phyloP scores from a whole-genome alignment of 1,140 invertebrate species.

The Scylla paramamosain region DNA sequence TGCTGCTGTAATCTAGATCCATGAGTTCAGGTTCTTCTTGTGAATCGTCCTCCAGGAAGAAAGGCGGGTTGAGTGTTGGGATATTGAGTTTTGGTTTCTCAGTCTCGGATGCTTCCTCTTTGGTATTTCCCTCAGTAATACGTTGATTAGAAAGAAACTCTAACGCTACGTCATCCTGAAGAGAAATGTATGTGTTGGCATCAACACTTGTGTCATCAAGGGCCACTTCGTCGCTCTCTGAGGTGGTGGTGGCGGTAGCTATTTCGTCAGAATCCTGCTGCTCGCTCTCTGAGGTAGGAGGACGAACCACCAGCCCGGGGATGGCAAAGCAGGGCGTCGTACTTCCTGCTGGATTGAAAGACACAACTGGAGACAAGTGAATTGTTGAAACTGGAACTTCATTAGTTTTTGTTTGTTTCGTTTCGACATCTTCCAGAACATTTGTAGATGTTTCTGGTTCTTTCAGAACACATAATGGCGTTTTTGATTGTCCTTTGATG shows the following conservation, averaged over 20 bases:
- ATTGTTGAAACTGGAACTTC: too few species aligned
- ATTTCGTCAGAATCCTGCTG: background rate
- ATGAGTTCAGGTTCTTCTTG: background rate
- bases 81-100: background rate
- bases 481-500: too few species aligned
- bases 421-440: too few species aligned
- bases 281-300: conserved; percentile 30
- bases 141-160: conserved; percentile 17
- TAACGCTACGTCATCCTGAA: conserved; percentile 30
- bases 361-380: too few species aligned
- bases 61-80: background rate
- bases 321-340: background rate
- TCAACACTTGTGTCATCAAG: background rate
- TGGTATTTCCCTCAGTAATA: background rate
- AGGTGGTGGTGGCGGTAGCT: background rate
- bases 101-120: background rate
- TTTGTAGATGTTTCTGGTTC: background rate
- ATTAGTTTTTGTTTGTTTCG: too few species aligned
- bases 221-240: background rate
- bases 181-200: background rate
- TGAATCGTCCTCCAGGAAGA: background rate
- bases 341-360: too few species aligned
- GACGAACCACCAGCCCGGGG: background rate
- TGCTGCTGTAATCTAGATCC: background rate
- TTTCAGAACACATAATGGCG: too few species aligned